Evolutionary conservation across 2,797 vertebrate genomes (phyloP).

Genomic region (Intellagama lesueurii): DNA sequence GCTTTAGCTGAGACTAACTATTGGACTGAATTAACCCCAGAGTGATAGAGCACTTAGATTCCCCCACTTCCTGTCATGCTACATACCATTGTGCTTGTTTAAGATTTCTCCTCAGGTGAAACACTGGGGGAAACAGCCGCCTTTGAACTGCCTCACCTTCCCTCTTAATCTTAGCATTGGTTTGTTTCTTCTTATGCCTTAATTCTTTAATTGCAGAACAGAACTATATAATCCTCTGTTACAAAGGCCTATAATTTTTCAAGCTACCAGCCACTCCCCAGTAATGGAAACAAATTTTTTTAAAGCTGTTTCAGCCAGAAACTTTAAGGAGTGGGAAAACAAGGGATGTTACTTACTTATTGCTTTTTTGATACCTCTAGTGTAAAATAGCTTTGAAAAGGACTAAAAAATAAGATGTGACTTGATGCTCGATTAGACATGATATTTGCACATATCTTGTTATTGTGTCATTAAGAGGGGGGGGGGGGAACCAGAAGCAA

Average conservation of each 20-base stretch:
- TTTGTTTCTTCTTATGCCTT: background rate
- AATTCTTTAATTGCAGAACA: background rate
- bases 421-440: background rate
- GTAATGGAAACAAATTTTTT: background rate
- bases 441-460: background rate
- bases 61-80: background rate
- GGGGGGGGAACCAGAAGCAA: too few relatives aligned
- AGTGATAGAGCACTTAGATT: background rate
- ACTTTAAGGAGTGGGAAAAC: background rate
- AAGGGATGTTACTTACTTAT: background rate
- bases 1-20: too few relatives aligned
- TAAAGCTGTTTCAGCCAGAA: background rate
- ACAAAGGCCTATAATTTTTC: constrained; percentile 4
- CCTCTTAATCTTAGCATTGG: background rate
- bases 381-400: constrained; percentile 5
- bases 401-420: background rate
- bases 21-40: too few relatives aligned
- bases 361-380: background rate
- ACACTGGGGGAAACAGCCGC: background rate
- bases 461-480: background rate
- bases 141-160: constrained; percentile 13
- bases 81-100: background rate
- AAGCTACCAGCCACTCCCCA: background rate
- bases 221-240: background rate
- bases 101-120: background rate